These are phyloP conservation scores for Zosterops borbonicus DNA, from an alignment of 2,113 vertebrate species.

Conservation along the genomic window DNA sequence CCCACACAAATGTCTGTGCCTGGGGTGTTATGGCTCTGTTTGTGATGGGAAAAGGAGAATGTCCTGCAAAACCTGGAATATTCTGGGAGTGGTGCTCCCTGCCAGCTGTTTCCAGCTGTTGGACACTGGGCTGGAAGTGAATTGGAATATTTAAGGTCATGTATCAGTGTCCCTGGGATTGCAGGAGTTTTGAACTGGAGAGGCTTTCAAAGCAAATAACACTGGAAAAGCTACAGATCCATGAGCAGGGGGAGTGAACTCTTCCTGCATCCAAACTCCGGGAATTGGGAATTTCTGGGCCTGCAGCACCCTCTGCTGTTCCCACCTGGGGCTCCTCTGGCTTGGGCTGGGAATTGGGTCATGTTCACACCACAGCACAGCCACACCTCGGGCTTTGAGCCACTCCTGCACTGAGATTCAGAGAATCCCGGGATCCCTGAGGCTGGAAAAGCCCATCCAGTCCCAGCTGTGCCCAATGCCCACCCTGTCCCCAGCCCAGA, in stretches of 20 bases:
- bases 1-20: too few species aligned
- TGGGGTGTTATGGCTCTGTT: not conserved
- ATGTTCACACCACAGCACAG: not conserved
- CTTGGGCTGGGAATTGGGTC: not conserved
- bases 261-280: accelerated
- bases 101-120: not conserved
- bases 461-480: accelerated
- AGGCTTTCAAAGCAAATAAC: too few species aligned
- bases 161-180: not conserved
- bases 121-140: not conserved
- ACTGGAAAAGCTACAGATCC: accelerated
- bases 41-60: not conserved
- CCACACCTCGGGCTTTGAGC: not conserved
- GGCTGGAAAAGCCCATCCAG: not conserved
- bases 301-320: slow-evolving; percentile 42
- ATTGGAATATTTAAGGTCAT: not conserved
- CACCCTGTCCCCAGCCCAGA: not conserved
- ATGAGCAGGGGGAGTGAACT: accelerated
- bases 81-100: not conserved
- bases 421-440: accelerated
- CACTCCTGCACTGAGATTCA: accelerated
- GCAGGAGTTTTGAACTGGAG: not conserved
- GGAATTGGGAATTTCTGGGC: not conserved
- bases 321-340: accelerated
- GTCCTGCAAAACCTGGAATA: accelerated